Percentiles rank a stretch among this genome's conserved stretches.
These are phyloP conservation scores for Ctenopoma kingsleyae DNA, from an alignment of 2,797 vertebrate species.

Conservation along the genomic window DNA sequence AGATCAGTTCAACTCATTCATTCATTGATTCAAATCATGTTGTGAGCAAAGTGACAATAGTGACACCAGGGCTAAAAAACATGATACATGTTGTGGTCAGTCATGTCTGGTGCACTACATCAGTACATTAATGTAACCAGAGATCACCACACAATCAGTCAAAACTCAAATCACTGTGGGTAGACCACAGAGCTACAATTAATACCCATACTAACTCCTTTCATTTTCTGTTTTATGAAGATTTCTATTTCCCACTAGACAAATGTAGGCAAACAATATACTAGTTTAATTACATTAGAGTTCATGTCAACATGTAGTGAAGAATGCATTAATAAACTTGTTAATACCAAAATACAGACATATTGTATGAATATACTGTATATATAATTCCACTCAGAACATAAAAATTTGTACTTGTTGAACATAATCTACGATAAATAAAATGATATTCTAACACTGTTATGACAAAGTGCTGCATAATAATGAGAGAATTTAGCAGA, in stretches of 20 bases:
- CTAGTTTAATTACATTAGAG: too few species aligned
- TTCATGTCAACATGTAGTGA: too few species aligned
- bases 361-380: too few species aligned
- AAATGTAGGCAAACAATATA: too few species aligned
- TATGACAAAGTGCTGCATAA: too few species aligned
- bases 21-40: too few species aligned
- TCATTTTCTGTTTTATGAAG: not conserved
- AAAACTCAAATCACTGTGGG: not conserved
- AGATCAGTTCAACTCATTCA: too few species aligned
- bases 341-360: not conserved
- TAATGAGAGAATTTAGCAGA: too few species aligned
- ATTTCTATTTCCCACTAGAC: not conserved
- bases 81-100: not conserved
- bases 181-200: not conserved
- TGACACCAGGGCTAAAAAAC: not conserved
- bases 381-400: not conserved
- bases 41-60: too few species aligned
- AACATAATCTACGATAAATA: not conserved
- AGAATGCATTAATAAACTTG: not conserved
- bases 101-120: not conserved
- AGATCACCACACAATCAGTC: not conserved
- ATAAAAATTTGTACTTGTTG: not conserved
- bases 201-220: not conserved
- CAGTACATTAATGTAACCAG: not conserved
- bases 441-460: too few species aligned